Percentiles rank a stretch among this genome's conserved stretches.
phyloP scores from a whole-genome alignment of 2,888 invertebrate genomes.

The Hirtodrosophila histrioides region DNA sequence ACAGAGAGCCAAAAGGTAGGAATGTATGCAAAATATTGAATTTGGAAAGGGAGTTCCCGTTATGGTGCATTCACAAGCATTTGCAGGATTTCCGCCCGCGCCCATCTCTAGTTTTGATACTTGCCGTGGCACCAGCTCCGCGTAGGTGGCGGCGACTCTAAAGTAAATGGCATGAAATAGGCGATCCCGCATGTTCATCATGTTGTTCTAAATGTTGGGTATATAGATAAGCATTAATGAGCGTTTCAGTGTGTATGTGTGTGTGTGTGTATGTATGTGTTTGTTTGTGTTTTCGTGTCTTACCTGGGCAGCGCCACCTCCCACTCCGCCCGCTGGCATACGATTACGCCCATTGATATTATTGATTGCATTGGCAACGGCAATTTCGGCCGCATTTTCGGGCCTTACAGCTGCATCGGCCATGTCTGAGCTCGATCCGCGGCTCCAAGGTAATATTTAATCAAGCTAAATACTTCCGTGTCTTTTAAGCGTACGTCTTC shows the following conservation, averaged over 20 bases:
- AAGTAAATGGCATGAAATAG: constrained; percentile 98
- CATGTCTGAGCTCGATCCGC: constrained; percentile 46
- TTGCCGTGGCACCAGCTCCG: constrained; percentile 93
- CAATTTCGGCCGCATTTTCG: constrained; percentile 66
- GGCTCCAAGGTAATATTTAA: constrained; percentile 34
- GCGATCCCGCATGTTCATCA: constrained; percentile 94
- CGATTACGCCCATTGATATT: constrained; percentile 78
- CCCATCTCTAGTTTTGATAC: constrained; percentile 79
- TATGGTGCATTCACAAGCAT: no score
- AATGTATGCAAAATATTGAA: no score
- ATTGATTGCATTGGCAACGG: constrained; percentile 77
- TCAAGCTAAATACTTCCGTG: constrained; percentile 65
- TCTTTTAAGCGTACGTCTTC: constrained; percentile 48
- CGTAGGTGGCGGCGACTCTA: constrained; percentile 95
- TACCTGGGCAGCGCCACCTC: constrained; percentile 61
- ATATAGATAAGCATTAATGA: constrained; percentile 29
- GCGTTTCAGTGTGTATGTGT: not conserved
- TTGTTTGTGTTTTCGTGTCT: constrained; percentile 10
- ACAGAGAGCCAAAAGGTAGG: no score
- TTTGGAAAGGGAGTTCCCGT: no score
- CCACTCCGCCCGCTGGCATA: constrained; percentile 57
- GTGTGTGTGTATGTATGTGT: not conserved
- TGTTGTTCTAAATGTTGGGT: constrained; percentile 87
- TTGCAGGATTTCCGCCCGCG: no score
- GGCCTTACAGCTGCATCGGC: constrained; percentile 53